Percentiles rank a stretch among this genome's conserved stretches.
These are phyloP conservation scores for Cryptocephalus primarius DNA, from an alignment of 2,888 invertebrate species.

Conservation along the genomic window DNA sequence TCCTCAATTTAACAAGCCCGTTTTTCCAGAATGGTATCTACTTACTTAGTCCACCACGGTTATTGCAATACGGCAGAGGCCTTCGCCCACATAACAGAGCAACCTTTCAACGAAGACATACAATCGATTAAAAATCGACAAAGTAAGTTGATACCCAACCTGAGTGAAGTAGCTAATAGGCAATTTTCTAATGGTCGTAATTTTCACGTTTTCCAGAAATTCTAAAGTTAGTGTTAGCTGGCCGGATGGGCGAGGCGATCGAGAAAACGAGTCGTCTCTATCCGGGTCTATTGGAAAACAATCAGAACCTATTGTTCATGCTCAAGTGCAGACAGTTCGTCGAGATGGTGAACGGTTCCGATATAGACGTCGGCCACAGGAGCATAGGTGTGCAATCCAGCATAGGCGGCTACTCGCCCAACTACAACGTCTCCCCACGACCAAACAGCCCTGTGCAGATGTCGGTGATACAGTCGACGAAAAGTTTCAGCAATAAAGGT, in stretches of 20 bases:
- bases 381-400: conserved; percentile 17
- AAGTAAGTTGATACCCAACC: conserved; percentile 47
- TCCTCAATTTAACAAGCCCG: too few relatives aligned
- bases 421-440: conserved; percentile 23
- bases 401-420: conserved; percentile 26
- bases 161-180: too few relatives aligned
- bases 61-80: conserved; percentile 94
- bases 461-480: conserved; percentile 76
- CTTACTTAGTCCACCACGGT: conserved; percentile 96
- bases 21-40: conserved; percentile 79
- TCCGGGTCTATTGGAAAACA: conserved; percentile 85
- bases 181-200: too few relatives aligned
- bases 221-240: conserved; percentile 81
- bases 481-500: conserved; percentile 35
- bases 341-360: conserved; percentile 93
- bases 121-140: conserved; percentile 93
- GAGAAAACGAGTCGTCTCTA: conserved; percentile 79
- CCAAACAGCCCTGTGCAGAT: conserved; percentile 53
- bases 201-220: conserved; percentile 55
- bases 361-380: conserved; percentile 51
- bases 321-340: conserved; percentile 97
- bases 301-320: conserved; percentile 86
- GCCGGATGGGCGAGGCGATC: conserved; percentile 93
- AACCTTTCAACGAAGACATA: conserved; percentile 85
- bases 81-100: conserved; percentile 82